Conservation (phyloP, 2,888 invertebrate genomes). For the Notodonta dromedarius region DNA sequence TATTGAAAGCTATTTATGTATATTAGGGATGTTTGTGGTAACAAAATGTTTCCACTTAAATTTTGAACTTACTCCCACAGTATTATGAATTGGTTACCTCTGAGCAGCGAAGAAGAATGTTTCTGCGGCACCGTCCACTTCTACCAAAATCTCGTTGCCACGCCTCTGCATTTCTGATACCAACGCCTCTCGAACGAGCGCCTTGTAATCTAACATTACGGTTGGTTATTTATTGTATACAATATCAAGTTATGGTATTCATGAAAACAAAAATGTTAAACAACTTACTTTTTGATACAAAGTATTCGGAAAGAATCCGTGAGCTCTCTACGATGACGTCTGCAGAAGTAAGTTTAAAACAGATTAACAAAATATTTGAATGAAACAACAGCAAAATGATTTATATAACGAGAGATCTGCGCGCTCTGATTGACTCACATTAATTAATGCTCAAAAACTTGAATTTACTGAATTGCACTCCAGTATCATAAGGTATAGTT, state of each 20-base stretch:
- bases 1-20: no score
- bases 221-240: neutral
- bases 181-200: conserved; percentile 56
- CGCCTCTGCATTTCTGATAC: conserved; percentile 74
- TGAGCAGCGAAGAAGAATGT: conserved; percentile 68
- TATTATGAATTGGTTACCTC: neutral
- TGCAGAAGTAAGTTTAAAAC: conserved; percentile 33
- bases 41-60: neutral
- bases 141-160: conserved; percentile 65
- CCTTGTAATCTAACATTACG: conserved; percentile 56
- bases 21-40: no score
- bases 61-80: neutral
- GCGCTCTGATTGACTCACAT: no score
- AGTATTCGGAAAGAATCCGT: conserved; percentile 61
- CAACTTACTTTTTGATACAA: conserved; percentile 65
- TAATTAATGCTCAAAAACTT: no score
- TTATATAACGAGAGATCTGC: no score
- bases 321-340: conserved; percentile 72
- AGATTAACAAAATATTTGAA: no score
- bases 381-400: no score
- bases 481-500: no score
- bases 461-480: no score
- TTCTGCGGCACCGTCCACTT: conserved; percentile 59
- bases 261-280: neutral
- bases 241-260: neutral